These are phyloP conservation scores for Lordiphosa andalusiaca DNA, from an alignment of 2,888 invertebrate genomes.

Conservation along the genomic window DNA sequence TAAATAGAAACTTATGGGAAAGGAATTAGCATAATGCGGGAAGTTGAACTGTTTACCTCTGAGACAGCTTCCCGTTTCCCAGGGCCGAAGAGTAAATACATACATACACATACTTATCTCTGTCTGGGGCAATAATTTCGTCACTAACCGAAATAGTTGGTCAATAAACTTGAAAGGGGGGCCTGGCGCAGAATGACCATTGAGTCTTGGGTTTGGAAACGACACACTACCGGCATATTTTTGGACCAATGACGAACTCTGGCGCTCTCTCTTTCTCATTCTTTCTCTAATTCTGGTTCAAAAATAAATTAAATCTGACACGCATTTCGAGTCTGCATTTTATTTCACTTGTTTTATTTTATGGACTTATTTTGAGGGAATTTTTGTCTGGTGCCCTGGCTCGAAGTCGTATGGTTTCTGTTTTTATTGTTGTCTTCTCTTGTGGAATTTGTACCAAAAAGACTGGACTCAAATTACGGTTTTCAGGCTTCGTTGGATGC, in stretches of 20 bases:
- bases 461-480: constrained; percentile 74
- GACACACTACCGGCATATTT: constrained; percentile 36
- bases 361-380: constrained; percentile 35
- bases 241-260: constrained; percentile 62
- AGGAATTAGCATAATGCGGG: constrained; percentile 13
- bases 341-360: constrained; percentile 39
- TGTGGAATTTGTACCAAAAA: constrained; percentile 38
- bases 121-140: constrained; percentile 50
- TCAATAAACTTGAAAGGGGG: constrained; percentile 59
- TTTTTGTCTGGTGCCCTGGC: constrained; percentile 46
- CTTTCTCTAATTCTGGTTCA: constrained; percentile 21
- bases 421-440: constrained; percentile 61
- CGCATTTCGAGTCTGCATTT: constrained; percentile 40
- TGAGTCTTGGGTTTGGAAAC: constrained; percentile 32
- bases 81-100: constrained; percentile 3
- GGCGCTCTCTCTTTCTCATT: neutral
- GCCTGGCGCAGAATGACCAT: constrained; percentile 25
- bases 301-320: constrained; percentile 54
- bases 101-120: neutral
- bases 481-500: constrained; percentile 67
- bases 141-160: constrained; percentile 53
- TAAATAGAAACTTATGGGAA: constrained; percentile 48
- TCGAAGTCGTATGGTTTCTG: constrained; percentile 66
- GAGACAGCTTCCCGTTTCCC: constrained; percentile 28
- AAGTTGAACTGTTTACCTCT: constrained; percentile 1